Conservation (phyloP, 2,888 invertebrate genomes). For the Frankliniella intonsa region DNA sequence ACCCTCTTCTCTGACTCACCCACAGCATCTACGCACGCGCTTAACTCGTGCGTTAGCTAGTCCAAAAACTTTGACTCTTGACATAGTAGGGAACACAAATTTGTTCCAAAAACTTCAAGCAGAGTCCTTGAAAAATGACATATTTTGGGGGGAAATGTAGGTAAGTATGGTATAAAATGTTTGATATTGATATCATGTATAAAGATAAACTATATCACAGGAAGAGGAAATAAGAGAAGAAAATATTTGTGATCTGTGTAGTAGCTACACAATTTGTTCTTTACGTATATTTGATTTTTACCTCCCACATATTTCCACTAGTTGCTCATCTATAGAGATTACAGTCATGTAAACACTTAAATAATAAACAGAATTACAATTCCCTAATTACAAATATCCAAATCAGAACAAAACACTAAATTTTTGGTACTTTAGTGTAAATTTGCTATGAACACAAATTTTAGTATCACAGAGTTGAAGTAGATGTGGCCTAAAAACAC, state of each 20-base stretch:
- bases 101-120: no score
- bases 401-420: neutral
- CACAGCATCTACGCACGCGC: neutral
- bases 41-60: neutral
- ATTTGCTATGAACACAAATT: neutral
- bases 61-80: no score
- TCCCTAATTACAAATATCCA: neutral
- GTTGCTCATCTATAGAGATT: neutral
- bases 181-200: neutral
- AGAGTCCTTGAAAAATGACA: neutral
- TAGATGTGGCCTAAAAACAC: neutral
- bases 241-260: neutral
- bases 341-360: neutral
- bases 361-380: neutral
- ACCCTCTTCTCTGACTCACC: no score
- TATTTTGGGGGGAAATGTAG: neutral
- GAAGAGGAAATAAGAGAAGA: neutral
- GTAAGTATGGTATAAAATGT: neutral
- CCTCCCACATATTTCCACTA: neutral
- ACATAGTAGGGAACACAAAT: no score
- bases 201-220: neutral
- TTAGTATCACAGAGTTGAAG: slow-evolving; percentile 12
- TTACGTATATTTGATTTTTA: neutral
- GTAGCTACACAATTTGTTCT: neutral
- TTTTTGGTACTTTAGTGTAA: neutral